These are phyloP conservation scores for Lepidurus arcticus DNA, from an alignment of 1,140 invertebrate genomes.

Conservation along the genomic window DNA sequence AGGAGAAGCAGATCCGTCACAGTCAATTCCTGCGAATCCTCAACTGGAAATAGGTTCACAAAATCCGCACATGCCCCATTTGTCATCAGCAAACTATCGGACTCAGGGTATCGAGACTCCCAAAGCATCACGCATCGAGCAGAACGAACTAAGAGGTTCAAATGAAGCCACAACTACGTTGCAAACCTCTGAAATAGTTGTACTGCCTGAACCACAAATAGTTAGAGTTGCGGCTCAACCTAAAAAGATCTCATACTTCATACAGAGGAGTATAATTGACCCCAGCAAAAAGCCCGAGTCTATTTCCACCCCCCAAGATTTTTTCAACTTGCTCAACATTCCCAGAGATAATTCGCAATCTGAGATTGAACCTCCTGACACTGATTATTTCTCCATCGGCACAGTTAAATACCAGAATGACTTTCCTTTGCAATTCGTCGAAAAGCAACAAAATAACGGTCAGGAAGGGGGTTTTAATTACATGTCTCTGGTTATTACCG, in stretches of 20 bases:
- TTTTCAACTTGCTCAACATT: not conserved
- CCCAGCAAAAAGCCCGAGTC: not conserved
- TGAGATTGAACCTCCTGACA: not conserved
- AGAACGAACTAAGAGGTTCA: not conserved
- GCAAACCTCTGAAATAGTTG: not conserved
- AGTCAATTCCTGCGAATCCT: no score
- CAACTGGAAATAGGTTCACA: no score
- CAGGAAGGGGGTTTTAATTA: not conserved
- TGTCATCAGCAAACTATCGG: no score
- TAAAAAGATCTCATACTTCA: slow-evolving; percentile 4
- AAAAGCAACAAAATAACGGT: not conserved
- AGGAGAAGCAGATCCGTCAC: not conserved
- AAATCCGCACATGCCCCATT: no score
- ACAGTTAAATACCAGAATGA: not conserved
- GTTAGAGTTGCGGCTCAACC: not conserved
- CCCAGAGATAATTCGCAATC: not conserved
- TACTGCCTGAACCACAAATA: not conserved
- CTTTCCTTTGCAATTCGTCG: not conserved
- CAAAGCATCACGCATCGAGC: no score
- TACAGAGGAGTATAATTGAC: not conserved
- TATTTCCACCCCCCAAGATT: not conserved
- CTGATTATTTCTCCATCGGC: not conserved
- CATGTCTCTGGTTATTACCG: not conserved
- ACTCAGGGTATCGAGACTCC: no score
- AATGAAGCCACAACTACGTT: not conserved